Evolutionary conservation across 1,140 invertebrate genomes (phyloP).

Genomic region (Tetraneura akinire): DNA sequence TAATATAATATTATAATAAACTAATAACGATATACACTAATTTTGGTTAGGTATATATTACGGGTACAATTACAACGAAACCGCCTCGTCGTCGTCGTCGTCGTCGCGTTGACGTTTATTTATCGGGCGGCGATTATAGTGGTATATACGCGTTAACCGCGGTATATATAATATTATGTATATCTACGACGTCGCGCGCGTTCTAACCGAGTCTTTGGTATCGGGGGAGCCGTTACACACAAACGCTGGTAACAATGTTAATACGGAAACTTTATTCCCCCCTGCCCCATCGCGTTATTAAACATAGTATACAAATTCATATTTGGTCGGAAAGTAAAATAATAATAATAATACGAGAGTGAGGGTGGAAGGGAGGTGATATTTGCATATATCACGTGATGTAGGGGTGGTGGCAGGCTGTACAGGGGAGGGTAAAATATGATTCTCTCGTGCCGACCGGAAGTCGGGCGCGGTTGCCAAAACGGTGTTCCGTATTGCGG

Average conservation of each 20-base stretch:
- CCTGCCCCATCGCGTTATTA: background rate
- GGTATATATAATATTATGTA: no score
- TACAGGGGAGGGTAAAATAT: background rate
- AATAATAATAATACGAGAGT: no score
- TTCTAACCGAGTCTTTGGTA: background rate
- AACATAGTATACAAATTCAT: conserved; percentile 14
- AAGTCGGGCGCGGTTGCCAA: conserved; percentile 49
- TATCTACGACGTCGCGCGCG: no score
- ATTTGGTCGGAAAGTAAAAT: conserved; percentile 28
- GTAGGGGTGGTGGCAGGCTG: background rate
- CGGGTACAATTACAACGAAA: no score
- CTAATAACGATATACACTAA: no score
- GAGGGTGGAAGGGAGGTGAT: background rate
- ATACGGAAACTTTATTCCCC: background rate
- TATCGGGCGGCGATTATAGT: no score
- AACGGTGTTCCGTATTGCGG: conserved; percentile 46
- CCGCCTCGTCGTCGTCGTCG: no score
- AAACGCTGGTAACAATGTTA: background rate
- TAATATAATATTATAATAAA: no score
- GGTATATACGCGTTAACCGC: no score
- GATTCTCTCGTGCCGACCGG: conserved; percentile 43
- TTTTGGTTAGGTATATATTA: no score
- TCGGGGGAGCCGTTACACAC: conserved; percentile 17
- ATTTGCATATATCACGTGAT: conserved; percentile 12
- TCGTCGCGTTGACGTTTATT: no score